phyloP scores from a whole-genome alignment of 2,797 vertebrate genomes.

The Platyrinchus mystaceus region DNA sequence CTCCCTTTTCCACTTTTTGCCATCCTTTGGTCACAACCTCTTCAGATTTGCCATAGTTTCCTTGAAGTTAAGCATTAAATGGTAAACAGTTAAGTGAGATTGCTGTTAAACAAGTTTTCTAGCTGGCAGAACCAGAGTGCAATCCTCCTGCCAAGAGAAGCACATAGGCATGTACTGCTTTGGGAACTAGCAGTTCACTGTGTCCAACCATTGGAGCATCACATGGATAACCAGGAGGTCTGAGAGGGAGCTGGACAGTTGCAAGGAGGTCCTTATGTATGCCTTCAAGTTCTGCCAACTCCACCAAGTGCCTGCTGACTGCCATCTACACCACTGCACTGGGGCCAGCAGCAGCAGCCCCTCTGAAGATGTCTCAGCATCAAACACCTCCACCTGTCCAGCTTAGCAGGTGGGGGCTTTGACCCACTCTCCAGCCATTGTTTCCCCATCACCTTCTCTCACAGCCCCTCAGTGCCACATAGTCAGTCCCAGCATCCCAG shows the following conservation, averaged over 20 bases:
- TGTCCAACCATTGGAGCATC: neutral
- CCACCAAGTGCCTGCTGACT: neutral
- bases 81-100: neutral
- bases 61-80: conserved; percentile 63
- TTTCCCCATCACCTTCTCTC: neutral
- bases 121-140: neutral
- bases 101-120: neutral
- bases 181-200: neutral
- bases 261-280: neutral
- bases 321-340: neutral
- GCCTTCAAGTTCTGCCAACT: neutral
- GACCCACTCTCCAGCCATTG: neutral
- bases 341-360: neutral
- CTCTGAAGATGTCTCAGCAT: neutral
- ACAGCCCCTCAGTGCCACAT: neutral
- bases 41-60: conserved; percentile 86
- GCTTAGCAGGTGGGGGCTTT: neutral
- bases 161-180: neutral
- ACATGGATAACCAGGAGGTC: neutral
- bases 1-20: conserved; percentile 69
- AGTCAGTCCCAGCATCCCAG: neutral
- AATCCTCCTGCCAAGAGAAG: neutral
- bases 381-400: neutral
- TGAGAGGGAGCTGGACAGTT: neutral
- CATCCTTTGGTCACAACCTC: conserved; percentile 70